Evolutionary conservation across 2,797 vertebrate genomes (phyloP).

Genomic region (Sebastes jordani): DNA sequence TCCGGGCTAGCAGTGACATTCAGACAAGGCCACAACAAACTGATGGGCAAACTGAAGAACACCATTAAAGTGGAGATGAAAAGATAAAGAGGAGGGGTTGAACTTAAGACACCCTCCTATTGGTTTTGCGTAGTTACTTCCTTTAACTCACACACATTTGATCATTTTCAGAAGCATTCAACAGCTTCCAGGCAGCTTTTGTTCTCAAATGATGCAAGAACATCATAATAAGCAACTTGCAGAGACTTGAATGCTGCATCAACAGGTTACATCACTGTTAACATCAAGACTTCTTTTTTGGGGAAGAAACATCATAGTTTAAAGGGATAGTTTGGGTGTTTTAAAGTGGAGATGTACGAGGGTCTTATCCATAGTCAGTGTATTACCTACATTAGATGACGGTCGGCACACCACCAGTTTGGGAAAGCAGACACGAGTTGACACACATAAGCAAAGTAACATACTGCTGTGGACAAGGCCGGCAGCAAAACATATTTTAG

Average conservation of each 20-base stretch:
- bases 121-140: neutral
- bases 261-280: neutral
- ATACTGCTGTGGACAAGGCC: too few relatives aligned
- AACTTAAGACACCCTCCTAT: neutral
- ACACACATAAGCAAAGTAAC: too few relatives aligned
- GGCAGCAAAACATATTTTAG: too few relatives aligned
- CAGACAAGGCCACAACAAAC: slow-evolving; percentile 23
- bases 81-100: neutral
- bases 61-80: neutral
- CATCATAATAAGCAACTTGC: neutral
- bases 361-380: too few relatives aligned
- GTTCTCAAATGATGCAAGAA: neutral
- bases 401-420: too few relatives aligned
- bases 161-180: neutral
- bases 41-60: neutral
- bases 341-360: too few relatives aligned
- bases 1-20: slow-evolving; percentile 39
- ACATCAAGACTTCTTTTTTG: neutral
- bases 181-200: neutral
- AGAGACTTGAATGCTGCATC: neutral
- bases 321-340: too few relatives aligned
- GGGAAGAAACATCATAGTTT: neutral
- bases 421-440: too few relatives aligned
- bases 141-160: neutral
- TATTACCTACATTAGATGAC: too few relatives aligned